These are phyloP conservation scores for Phyto melanocephala DNA, from an alignment of 2,888 invertebrate genomes.

Conservation along the genomic window DNA sequence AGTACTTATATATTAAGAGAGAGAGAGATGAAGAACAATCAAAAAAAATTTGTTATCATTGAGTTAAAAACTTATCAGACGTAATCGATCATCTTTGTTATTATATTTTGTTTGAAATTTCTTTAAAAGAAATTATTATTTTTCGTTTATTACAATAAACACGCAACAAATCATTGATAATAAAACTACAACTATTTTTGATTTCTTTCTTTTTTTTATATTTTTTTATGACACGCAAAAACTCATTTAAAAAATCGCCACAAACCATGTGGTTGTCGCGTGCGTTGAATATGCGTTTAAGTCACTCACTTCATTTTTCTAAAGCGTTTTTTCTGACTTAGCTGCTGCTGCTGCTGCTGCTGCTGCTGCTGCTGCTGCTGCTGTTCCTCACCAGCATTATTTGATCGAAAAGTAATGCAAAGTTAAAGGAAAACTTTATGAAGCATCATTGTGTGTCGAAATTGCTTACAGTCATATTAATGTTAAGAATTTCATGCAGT, in stretches of 20 bases:
- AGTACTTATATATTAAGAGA: conserved; percentile 3
- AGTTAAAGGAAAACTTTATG: conserved; percentile 39
- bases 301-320: conserved; percentile 67
- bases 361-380: too few species aligned
- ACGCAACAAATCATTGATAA: conserved; percentile 61
- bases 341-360: too few species aligned
- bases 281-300: conserved; percentile 63
- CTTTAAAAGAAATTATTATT: conserved; percentile 21
- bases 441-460: conserved; percentile 2
- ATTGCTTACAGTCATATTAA: conserved; percentile 52
- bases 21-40: background rate
- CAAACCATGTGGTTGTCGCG: conserved; percentile 58
- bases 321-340: conserved; percentile 47
- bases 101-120: background rate
- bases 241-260: conserved; percentile 61
- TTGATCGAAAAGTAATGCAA: conserved; percentile 33
- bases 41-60: conserved; percentile 38
- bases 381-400: background rate
- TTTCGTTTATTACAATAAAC: conserved; percentile 37
- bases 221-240: conserved; percentile 61
- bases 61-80: conserved; percentile 45
- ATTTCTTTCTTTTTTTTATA: background rate
- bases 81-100: conserved; percentile 56
- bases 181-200: conserved; percentile 28
- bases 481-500: conserved; percentile 56